Base-by-base conservation (phyloP, 2,797 vertebrate species). In the Pterois miles region DNA sequence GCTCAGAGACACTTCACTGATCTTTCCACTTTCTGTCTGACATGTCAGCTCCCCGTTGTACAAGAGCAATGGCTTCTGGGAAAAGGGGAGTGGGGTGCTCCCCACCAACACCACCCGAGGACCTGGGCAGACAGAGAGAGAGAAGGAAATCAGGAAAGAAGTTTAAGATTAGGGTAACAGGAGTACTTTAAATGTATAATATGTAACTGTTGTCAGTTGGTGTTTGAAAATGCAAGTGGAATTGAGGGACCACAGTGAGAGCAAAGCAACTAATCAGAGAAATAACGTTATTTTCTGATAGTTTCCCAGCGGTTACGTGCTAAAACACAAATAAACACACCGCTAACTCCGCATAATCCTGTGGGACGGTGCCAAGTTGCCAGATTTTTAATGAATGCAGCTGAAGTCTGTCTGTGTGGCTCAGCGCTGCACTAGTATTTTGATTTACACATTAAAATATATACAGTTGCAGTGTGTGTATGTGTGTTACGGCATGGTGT, bases 41-140 rank as follows among this genome's bases (percentile, higher is more conserved):
- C 98, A 99, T 1, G 96, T 99, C 90, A 99, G 71, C 85, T 98
- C 97, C 46, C 98, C 98, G 1, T 99, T 98, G 90, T 98, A 94
- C 54, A 99, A 80, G 71, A 99, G 95, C 92, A 99, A 89, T 89
- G 98, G 98, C 82, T 97, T 99, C 70, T 99, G 96, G 85, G 96
- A 97, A 91, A 97, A 99, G 14, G 96, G 97, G 60, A 99, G 94
- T 29, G 96, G 92, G 0, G 95, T 98, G 85, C 92, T 93, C 52
- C 97, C 98, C 67, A 97, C 97, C 85, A 97, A 91, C 86, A 98
- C 94, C 83, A 98, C 94, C 91, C 90, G 96, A 22, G 96, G 96
- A 14, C 98, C 98, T 99, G 76, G 22, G 31, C 25, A 68, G 10
- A 52, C 8, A 78, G 0, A 2, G 22, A 71, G 50, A 58, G 23